Evolutionary conservation across 2,888 invertebrate species (phyloP), one percentile per base, ranked within the genome.

Genomic region (Caenorhabditis sp.): DNA sequence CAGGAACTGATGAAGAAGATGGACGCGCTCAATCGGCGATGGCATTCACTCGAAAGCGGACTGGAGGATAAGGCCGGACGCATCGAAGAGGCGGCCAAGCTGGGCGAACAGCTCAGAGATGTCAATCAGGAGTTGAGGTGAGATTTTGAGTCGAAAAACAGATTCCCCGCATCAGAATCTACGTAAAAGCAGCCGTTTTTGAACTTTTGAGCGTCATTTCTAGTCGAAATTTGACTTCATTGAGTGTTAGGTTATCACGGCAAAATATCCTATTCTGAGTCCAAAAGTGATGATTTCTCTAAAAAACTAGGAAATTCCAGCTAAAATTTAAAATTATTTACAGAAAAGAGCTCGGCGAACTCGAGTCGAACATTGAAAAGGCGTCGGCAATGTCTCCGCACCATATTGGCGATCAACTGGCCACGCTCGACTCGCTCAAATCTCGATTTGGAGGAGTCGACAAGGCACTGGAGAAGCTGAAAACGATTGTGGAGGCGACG

Each of bases 21-120:
- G 56, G 92, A 92, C 27, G 92, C 92, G 24, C 91, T 96, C 32
- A 93, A 91, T 84, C 89, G 92, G 62, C 90, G 90, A 62, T 96
- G 96, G 96, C 78, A 78, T 7, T 73, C 74, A 2, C 56, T 86
- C 41, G 81, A 80, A 24, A 78, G 78, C n/a, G 75, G 75, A 8
- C 27, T 85, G 22, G 66, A 79, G 46, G 62, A 66, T 50, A 79
- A 75, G 52, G 77, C 73, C 17, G 56, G 50, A n/a, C 59, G 61
- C 50, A 71, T 77, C n/a, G 66, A 61, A 24, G 63, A 62, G 37
- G 76, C 82, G 0, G 72, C 76, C 0, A 65, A 66, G 15, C 55
- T 82, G 5, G 79, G 81, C 15, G 53, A 72, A 2, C 78, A 78
- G 22, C 52, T 81, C 22, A 58, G 62, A 35, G 45, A 71, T 15